Evolutionary conservation across 1,140 invertebrate species (phyloP).

Genomic region (Achroia grisella): DNA sequence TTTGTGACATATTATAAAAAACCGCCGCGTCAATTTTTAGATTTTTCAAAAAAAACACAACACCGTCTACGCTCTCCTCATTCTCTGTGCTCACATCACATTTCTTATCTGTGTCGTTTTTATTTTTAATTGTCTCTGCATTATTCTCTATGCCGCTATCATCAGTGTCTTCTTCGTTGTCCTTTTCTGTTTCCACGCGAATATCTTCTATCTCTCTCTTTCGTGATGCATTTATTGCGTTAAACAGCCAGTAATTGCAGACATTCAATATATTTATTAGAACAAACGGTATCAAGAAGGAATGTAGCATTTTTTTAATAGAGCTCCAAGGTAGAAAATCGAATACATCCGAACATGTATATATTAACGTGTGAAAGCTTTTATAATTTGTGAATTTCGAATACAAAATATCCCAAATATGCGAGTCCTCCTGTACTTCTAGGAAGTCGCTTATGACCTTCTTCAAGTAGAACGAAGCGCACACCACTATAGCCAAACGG

Average conservation of each 20-base stretch:
- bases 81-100: slow-evolving; percentile 11
- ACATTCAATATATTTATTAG: slow-evolving; percentile 63
- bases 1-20: slow-evolving; percentile 82
- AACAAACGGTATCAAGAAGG: slow-evolving; percentile 76
- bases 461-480: slow-evolving; percentile 39
- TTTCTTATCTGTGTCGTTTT: slow-evolving; percentile 20
- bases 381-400: slow-evolving; percentile 85
- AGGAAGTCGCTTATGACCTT: slow-evolving; percentile 42
- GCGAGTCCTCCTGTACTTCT: slow-evolving; percentile 75
- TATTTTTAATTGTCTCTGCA: slow-evolving; percentile 11
- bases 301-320: slow-evolving; percentile 67
- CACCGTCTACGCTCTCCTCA: slow-evolving; percentile 8
- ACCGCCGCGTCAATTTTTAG: slow-evolving; percentile 75
- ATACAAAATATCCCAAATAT: slow-evolving; percentile 84
- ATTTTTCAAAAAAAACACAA: slow-evolving; percentile 27
- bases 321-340: slow-evolving; percentile 81
- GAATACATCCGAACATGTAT: slow-evolving; percentile 89
- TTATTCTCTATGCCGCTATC: slow-evolving; percentile 41
- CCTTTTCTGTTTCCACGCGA: slow-evolving; percentile 5
- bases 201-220: slow-evolving; percentile 4
- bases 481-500: slow-evolving; percentile 31
- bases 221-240: slow-evolving; percentile 14
- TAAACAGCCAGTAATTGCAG: slow-evolving; percentile 53
- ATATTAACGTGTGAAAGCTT: slow-evolving; percentile 88
- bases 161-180: slow-evolving; percentile 21